These are phyloP conservation scores for Sminthopsis crassicaudata DNA, from an alignment of 2,113 vertebrate species.

Conservation along the genomic window DNA sequence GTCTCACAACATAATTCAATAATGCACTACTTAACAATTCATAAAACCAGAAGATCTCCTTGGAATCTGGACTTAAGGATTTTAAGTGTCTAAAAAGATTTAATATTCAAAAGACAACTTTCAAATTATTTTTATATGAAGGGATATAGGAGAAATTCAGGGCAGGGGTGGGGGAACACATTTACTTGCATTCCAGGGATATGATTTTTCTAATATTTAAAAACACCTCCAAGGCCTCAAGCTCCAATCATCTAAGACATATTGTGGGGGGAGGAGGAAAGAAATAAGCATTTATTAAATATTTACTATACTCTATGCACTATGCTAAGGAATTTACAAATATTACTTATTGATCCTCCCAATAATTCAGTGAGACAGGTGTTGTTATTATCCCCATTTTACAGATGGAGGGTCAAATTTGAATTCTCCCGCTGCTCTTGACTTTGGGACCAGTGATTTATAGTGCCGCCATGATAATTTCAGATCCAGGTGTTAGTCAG, in stretches of 20 bases:
- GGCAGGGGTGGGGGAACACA: not conserved
- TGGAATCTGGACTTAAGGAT: not conserved
- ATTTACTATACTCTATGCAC: not conserved
- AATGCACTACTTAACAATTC: not conserved
- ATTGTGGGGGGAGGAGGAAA: not conserved
- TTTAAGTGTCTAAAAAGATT: slow-evolving; percentile 30
- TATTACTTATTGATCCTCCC: not conserved
- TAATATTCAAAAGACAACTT: not conserved
- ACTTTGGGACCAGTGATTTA: not conserved
- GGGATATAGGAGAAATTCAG: not conserved
- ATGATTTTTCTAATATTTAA: not conserved
- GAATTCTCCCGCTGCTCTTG: not conserved
- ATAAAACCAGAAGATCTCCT: not conserved
- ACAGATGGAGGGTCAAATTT: not conserved
- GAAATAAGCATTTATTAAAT: not conserved
- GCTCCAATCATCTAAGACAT: not conserved
- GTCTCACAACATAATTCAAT: not conserved
- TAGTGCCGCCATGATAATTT: not conserved
- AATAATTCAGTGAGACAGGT: not conserved
- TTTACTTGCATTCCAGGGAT: not conserved
- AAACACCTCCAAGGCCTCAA: not conserved
- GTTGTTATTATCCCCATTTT: not conserved
- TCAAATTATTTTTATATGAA: slow-evolving; percentile 6
- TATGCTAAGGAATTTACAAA: not conserved
- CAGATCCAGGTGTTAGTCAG: not conserved